Evolutionary conservation across 2,113 vertebrate genomes (phyloP).

Genomic region (Callipepla californica): DNA sequence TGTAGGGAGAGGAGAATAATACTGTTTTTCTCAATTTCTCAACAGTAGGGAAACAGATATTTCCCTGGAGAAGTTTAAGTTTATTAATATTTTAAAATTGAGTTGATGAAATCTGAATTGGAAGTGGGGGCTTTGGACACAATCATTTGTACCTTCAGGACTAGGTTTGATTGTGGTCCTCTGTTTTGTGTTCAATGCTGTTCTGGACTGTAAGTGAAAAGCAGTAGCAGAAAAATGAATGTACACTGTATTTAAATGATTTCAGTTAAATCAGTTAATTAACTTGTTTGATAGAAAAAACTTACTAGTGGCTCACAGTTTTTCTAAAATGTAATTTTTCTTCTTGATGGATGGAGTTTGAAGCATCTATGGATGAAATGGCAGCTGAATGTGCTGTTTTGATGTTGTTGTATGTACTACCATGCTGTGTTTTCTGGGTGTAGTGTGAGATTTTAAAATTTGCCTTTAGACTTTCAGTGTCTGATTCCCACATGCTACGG

Average conservation of each 20-base stretch:
- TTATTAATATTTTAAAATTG: not conserved
- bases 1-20: not conserved
- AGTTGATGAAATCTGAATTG: not conserved
- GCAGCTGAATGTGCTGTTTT: not conserved
- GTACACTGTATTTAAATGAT: not conserved
- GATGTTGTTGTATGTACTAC: not conserved
- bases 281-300: not conserved
- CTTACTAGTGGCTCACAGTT: not conserved
- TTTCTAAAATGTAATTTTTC: not conserved
- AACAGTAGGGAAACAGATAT: not conserved
- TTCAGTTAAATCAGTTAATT: not conserved
- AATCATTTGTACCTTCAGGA: not conserved
- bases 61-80: not conserved
- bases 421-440: not conserved
- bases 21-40: not conserved
- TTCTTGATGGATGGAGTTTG: not conserved
- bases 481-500: rapidly evolving
- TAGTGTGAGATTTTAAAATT: not conserved
- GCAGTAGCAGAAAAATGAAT: not conserved
- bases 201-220: not conserved
- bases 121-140: too few relatives aligned
- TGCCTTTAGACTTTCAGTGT: not conserved
- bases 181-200: not conserved
- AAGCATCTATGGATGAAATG: not conserved
- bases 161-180: not conserved